A percentile compares a stretch with the other conserved stretches of the same genome.
Evolutionary conservation across 2,888 invertebrate species (phyloP).

Genomic region (Anthophora plumipes): DNA sequence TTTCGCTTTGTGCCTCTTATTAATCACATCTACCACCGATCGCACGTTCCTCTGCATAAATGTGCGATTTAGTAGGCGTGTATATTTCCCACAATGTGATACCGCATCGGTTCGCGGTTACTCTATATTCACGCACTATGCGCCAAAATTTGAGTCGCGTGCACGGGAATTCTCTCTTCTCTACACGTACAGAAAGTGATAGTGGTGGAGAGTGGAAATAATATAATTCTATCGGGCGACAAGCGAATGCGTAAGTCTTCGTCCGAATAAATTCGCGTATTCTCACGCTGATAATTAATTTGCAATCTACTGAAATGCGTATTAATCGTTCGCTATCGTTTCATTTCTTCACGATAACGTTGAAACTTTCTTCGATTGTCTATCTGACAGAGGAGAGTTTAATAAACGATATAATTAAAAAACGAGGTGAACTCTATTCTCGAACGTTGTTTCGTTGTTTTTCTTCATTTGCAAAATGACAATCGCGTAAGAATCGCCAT

Average conservation of each 20-base stretch:
- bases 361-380: too few relatives aligned
- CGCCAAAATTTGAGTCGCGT: slow-evolving; percentile 44
- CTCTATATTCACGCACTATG: slow-evolving; percentile 46
- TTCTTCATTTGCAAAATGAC: too few relatives aligned
- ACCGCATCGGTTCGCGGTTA: slow-evolving; percentile 59
- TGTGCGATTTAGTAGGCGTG: slow-evolving; percentile 52
- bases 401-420: too few relatives aligned
- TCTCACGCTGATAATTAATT: slow-evolving; percentile 18
- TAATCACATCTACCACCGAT: slow-evolving; percentile 54
- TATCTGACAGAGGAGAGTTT: too few relatives aligned
- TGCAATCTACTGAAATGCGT: not conserved
- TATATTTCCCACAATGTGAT: slow-evolving; percentile 58
- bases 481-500: too few relatives aligned
- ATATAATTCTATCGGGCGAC: slow-evolving; percentile 12
- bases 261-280: slow-evolving; percentile 1
- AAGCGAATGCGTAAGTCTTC: slow-evolving; percentile 8
- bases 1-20: slow-evolving; percentile 57
- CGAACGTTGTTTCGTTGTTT: too few relatives aligned
- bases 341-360: not conserved
- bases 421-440: too few relatives aligned
- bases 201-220: not conserved
- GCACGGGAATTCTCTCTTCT: slow-evolving; percentile 7
- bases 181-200: not conserved
- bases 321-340: slow-evolving; percentile 24
- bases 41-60: slow-evolving; percentile 53